Percentiles rank a stretch among this genome's conserved stretches.
These are phyloP conservation scores for Onychostoma macrolepis DNA, from an alignment of 2,113 vertebrate species.

Conservation along the genomic window DNA sequence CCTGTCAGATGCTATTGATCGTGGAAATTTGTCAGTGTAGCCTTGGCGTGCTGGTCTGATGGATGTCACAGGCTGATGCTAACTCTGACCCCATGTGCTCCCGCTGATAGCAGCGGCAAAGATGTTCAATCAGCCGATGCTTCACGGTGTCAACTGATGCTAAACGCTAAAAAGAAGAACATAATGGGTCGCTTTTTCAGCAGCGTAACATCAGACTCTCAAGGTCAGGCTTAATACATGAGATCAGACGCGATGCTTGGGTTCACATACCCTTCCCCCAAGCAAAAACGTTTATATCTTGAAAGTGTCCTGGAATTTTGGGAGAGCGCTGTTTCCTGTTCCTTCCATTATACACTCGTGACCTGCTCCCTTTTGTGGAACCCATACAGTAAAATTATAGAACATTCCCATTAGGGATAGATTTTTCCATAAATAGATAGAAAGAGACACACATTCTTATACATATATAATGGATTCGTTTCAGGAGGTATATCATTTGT, in stretches of 20 bases:
- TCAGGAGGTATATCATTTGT: no score
- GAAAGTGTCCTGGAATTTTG: slow-evolving; percentile 19
- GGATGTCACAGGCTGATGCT: slow-evolving; percentile 39
- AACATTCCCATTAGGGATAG: neutral
- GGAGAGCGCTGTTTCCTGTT: neutral
- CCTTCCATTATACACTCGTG: slow-evolving; percentile 1
- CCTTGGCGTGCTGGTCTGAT: slow-evolving; percentile 31
- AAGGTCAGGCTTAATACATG: neutral
- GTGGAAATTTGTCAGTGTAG: slow-evolving; percentile 56
- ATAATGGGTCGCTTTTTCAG: neutral
- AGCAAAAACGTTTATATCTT: neutral
- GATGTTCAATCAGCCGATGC: slow-evolving; percentile 11
- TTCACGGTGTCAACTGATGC: neutral
- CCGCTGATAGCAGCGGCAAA: neutral
- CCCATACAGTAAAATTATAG: neutral
- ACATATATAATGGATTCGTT: neutral
- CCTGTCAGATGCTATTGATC: slow-evolving; percentile 61
- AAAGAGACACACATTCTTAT: neutral
- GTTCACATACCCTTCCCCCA: neutral
- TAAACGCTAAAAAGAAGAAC: neutral
- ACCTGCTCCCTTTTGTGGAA: slow-evolving; percentile 23
- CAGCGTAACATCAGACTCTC: neutral
- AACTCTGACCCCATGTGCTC: slow-evolving; percentile 43
- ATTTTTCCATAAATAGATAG: slow-evolving; percentile 5
- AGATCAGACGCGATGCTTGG: neutral